Base-by-base conservation (phyloP, 23 tunicate genomes). In the Styela plicata region DNA sequence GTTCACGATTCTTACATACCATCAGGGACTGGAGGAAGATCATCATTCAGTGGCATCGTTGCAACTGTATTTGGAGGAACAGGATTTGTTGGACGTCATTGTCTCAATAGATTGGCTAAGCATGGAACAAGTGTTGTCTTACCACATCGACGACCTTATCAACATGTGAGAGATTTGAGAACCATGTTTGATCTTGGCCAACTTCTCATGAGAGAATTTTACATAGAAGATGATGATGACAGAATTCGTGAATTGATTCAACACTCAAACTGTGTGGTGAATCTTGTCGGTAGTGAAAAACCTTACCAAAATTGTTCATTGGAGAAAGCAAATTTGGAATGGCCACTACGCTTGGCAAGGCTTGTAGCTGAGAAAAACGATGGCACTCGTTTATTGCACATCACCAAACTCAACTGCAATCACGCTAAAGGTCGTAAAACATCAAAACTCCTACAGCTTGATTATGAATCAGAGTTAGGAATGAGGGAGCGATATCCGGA, bases 321-420 rank as follows among this genome's bases (percentile, higher is more conserved):
- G 97, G 97, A 92, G 29, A 86, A 90, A 74, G 96, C 87, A 17
- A 96, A 96, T 66, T 64, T 90, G 28, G 96, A 96, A 21, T 96
- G 99, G 99, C 96, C 99, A 26, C 71, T 80, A 82, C 87, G 96
- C 30, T 57, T 96, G 52, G 96, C 99, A 0, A 68, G 63, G 20
- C 78, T 96, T 16, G 99, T 96, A 2, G 99, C 99, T 29, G 96
- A 87, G 66, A 96, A 96, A 87, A 69, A 73, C 29, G 99, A 96
- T 64, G 99, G 96, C 0, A 96, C 99, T 17, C 57, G 90, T 73
- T 62, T 96, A 78, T 65, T 96, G 36, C 99, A 96, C 44, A 62
- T 96, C 23, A 80, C 92, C 27, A 82, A 83, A 66, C 82, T 96
- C 24, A 88, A 85, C 36, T 86, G 97, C 65, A 73, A 88, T 64